A percentile compares a stretch with the other conserved stretches of the same genome.
These are phyloP conservation scores for Oxystoma pomonae DNA, from an alignment of 2,888 invertebrate species.

Conservation along the genomic window DNA sequence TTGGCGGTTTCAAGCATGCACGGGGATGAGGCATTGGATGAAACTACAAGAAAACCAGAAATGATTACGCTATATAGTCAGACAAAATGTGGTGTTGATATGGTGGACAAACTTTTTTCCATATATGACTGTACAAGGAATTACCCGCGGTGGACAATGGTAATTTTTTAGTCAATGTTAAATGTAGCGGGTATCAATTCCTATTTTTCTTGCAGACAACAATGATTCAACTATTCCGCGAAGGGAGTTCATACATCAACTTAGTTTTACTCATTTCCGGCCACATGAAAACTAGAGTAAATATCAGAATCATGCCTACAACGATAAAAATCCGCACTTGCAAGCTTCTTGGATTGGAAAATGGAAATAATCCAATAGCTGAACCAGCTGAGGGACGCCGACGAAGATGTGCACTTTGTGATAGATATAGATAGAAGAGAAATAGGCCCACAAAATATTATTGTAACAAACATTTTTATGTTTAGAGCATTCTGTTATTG, in stretches of 20 bases:
- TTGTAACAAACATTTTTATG: not conserved
- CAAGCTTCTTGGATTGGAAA: not conserved
- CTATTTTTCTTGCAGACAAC: not conserved
- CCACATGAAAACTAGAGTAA: not conserved
- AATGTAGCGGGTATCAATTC: not conserved
- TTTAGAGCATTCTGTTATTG: not conserved
- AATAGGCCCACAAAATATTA: not conserved
- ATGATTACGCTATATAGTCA: conserved; percentile 29
- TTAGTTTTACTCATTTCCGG: not conserved
- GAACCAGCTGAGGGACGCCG: not conserved
- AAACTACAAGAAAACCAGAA: conserved; percentile 20
- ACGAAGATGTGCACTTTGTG: too few relatives aligned
- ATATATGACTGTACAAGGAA: too few relatives aligned
- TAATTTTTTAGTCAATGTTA: not conserved
- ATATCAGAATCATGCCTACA: not conserved
- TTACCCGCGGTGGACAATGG: not conserved
- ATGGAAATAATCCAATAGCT: not conserved
- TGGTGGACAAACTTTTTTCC: conserved; percentile 24
- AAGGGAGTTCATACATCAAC: not conserved
- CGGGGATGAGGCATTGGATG: conserved; percentile 7
- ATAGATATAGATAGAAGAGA: too few relatives aligned
- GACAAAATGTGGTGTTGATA: conserved; percentile 31
- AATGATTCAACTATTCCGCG: not conserved
- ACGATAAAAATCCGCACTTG: not conserved
- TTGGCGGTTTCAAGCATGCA: conserved; percentile 21